Base-by-base conservation (phyloP, 2,888 invertebrate species). In the Pandemis cinnamomeana region DNA sequence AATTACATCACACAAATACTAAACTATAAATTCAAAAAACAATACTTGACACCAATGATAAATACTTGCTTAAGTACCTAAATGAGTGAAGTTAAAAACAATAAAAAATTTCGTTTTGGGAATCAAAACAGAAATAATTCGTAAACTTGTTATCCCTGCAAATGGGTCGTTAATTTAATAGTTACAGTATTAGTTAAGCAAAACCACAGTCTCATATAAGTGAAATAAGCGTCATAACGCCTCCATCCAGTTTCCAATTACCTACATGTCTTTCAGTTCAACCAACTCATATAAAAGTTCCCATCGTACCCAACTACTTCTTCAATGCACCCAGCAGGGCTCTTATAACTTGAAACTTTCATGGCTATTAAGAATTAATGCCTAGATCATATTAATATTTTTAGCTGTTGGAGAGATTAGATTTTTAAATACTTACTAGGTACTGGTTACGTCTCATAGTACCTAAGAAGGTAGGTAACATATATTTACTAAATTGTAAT, bases 241-340 rank as follows among this genome's bases (percentile, higher is more conserved):
- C 80, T 81, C 80, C 78, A 79, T 80, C 79, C 78, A 89, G 88
- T 91, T 93, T 93, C 91, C 92, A 93, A 93, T 93, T 92, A 20
- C 20, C 20, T 20, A 92, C 89, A 92, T 89, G 88, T 87, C 89
- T 86, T 88, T 85, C 81, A 89, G 87, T 90, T 91, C 85, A 89
- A 87, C 87, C 84, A 92, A 91, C 89, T 92, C 90, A 87, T 90
- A 92, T 92, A 92, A 93, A 93, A 93, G 88, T 93, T 93, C 82
- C 83, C 86, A 85, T 82, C 87, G 84, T 84, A 85, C 87, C 88
- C 83, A 82, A 82, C 82, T 82, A 80, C 81, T 82, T 82, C 80
- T 76, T 77, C 79, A 78, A 82, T 81, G 77, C 80, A 79, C 82
- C 84, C 80, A 80, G 78, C 79, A 78, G 76, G 78, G 79, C 78